These are phyloP conservation scores for Argynnis bischoffii DNA, from an alignment of 2,888 invertebrate genomes.

Conservation along the genomic window DNA sequence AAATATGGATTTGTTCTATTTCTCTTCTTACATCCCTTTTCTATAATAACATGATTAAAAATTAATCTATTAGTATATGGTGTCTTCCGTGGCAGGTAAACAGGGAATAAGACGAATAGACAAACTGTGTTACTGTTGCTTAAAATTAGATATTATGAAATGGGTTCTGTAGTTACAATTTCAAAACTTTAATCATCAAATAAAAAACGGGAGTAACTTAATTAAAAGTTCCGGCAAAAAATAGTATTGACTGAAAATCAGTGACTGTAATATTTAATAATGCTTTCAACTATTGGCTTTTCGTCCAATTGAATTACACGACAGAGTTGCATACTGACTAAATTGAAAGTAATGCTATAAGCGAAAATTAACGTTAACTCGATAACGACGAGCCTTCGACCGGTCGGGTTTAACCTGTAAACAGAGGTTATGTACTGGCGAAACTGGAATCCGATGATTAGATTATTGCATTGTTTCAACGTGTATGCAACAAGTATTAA, in stretches of 20 bases:
- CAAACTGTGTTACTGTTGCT: no score
- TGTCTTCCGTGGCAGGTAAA: no score
- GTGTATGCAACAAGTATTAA: neutral
- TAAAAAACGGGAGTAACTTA: no score
- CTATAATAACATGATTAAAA: no score
- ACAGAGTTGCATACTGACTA: constrained; percentile 32
- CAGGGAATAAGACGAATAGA: no score
- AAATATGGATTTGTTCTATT: no score
- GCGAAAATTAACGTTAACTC: constrained; percentile 53
- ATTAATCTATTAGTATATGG: no score
- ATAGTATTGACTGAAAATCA: neutral
- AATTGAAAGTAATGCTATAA: constrained; percentile 47
- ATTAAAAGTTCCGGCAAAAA: no score
- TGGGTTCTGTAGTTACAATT: no score
- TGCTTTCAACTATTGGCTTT: constrained; percentile 27
- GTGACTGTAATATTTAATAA: constrained; percentile 17
- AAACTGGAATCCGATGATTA: constrained; percentile 35
- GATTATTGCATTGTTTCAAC: constrained; percentile 26
- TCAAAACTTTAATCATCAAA: no score
- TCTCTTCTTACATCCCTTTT: no score
- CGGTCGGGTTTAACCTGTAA: constrained; percentile 45
- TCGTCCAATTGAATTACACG: constrained; percentile 31
- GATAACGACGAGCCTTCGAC: constrained; percentile 49
- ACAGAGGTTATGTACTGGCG: constrained; percentile 40
- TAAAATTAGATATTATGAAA: no score